Evolutionary conservation across 2,888 invertebrate genomes (phyloP).

Genomic region (Blastobasis lacticolella): DNA sequence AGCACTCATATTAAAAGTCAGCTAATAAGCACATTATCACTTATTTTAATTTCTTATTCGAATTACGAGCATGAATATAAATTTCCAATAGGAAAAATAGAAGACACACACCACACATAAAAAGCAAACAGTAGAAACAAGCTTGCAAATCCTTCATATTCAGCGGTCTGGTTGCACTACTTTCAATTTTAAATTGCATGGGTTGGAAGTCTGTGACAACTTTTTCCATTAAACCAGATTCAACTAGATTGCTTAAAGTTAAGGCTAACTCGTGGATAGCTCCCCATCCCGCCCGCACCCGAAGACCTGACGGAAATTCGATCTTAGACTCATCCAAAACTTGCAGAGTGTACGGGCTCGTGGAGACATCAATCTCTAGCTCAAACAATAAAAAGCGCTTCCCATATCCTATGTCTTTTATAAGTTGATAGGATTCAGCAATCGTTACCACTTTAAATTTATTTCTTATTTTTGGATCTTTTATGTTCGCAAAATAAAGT

Average conservation of each 20-base stretch:
- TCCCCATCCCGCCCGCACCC: conserved; percentile 46
- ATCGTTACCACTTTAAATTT: conserved; percentile 20
- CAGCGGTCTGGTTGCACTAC: conserved; percentile 17
- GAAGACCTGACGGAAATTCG: conserved; percentile 23
- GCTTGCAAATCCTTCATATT: conserved; percentile 17
- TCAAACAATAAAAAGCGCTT: conserved; percentile 30
- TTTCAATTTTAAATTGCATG: conserved; percentile 4
- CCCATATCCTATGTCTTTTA: conserved; percentile 29
- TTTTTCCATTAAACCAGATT: conserved; percentile 30
- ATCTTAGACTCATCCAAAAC: conserved; percentile 26
- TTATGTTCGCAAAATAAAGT: conserved; percentile 23
- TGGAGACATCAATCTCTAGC: conserved; percentile 18
- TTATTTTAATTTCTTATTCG: too few relatives aligned
- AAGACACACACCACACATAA: conserved; percentile 3
- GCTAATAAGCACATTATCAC: too few relatives aligned
- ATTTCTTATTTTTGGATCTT: conserved; percentile 23
- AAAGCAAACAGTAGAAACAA: conserved; percentile 4
- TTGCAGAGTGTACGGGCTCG: conserved; percentile 25
- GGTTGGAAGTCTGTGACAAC: conserved; percentile 12
- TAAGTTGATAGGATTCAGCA: conserved; percentile 14
- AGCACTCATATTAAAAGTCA: too few relatives aligned
- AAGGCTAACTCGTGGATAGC: conserved; percentile 25
- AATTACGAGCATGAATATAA: background rate
- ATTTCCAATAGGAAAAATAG: conserved; percentile 4
- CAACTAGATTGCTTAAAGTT: conserved; percentile 23